Evolutionary conservation across 2,113 vertebrate species (phyloP).

Genomic region (Aegotheles bennettii): DNA sequence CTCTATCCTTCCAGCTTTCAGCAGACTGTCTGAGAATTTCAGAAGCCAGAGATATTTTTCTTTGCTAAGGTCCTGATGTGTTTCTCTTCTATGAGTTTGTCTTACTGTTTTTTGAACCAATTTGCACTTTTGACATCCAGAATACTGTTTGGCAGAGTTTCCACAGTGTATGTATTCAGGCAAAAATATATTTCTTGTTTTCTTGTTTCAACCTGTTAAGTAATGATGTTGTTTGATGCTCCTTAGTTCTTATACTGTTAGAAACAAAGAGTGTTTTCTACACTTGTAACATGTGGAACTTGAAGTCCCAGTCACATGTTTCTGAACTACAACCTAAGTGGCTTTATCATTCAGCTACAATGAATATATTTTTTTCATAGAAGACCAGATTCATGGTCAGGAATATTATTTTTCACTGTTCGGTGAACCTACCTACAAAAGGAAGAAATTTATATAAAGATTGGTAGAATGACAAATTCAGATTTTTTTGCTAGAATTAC

Average conservation of each 20-base stretch:
- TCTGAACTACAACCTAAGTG: background rate
- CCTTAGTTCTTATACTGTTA: background rate
- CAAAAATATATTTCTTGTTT: background rate
- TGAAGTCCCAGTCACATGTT: background rate
- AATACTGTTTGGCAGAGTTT: background rate
- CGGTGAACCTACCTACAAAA: background rate
- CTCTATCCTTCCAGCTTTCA: background rate
- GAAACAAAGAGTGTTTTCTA: background rate
- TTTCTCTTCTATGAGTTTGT: background rate
- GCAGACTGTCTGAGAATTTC: background rate
- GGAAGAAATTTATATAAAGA: background rate
- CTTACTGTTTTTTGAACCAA: background rate
- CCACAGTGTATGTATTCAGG: background rate
- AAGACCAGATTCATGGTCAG: background rate
- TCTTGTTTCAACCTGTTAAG: background rate
- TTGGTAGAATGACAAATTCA: background rate
- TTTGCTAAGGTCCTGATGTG: background rate
- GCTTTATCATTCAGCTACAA: background rate
- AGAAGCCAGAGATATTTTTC: background rate
- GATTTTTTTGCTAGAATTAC: conserved; percentile 20
- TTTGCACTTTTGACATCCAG: background rate
- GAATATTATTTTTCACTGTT: background rate
- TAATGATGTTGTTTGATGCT: background rate
- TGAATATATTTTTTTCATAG: background rate
- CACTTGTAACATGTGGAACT: fast-evolving